Evolutionary conservation across 2,113 vertebrate genomes (phyloP).

Genomic region (Aphyosemion australe): DNA sequence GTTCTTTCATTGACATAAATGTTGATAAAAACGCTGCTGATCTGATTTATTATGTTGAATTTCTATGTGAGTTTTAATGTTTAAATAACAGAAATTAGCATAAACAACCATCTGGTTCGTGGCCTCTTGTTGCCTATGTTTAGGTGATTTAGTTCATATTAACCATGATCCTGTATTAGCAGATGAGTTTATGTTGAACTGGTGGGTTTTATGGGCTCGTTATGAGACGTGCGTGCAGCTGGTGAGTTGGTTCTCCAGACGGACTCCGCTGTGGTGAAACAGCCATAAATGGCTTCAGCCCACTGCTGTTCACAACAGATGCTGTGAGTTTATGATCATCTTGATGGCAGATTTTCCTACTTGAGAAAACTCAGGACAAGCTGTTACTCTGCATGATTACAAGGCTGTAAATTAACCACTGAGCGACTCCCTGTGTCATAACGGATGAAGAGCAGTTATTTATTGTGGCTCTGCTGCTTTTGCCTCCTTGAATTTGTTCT

Average conservation of each 20-base stretch:
- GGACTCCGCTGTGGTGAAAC: conserved; percentile 14
- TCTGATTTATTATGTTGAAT: too few species aligned
- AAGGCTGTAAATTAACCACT: conserved; percentile 46
- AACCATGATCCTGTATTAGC: too few species aligned
- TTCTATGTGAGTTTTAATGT: too few species aligned
- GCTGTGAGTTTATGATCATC: conserved; percentile 60
- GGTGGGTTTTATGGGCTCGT: conserved; percentile 3
- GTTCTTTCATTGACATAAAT: too few species aligned
- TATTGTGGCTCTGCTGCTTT: background rate
- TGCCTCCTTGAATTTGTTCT: background rate
- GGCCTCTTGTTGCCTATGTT: too few species aligned
- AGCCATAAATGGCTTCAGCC: conserved; percentile 21
- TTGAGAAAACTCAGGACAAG: conserved; percentile 56
- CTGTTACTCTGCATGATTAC: conserved; percentile 59
- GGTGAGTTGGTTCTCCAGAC: conserved; percentile 11
- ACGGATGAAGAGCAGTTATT: background rate
- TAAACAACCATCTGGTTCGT: too few species aligned
- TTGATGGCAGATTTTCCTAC: conserved; percentile 56
- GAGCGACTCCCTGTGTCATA: conserved; percentile 22
- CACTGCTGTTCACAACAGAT: conserved; percentile 56
- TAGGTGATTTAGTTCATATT: too few species aligned
- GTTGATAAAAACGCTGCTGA: too few species aligned
- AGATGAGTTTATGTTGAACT: background rate
- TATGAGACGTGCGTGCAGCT: conserved; percentile 16
- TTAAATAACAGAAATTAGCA: too few species aligned